Evolutionary conservation across 1,140 invertebrate species (phyloP), one percentile per base, ranked within the genome.

Genomic region (Drosophila mojavensis): DNA sequence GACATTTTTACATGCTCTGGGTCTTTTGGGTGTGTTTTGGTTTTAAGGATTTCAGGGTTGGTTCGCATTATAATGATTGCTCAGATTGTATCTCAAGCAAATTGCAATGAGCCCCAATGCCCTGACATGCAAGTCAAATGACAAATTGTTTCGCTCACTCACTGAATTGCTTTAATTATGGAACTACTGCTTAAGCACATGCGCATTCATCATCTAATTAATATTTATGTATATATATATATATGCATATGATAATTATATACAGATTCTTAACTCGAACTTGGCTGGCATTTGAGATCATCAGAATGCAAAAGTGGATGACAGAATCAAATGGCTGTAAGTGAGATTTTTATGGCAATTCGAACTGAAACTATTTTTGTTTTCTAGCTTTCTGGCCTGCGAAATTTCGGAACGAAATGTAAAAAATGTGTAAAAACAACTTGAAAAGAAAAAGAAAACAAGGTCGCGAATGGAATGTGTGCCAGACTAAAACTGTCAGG

Each of bases 141-240:
- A 36, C 2, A 59, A 48, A 48, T 39, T 28, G 41, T 56, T 50
- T 33, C 5, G 39, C 63, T 73, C 58, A 67, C 47, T 71, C 62
- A 53, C 36, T 26, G 47, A 75, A 71, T 80, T 64, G 58, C 60
- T 63, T 80, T 72, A 75, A 76, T 76, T 75, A 75, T 60, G 45
- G 45, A 41, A 50, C 13, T 65, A 39, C 66, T 41, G 28, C 13
- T 50, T 62, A 33, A 33, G 15, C 43, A 47, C 45, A 5, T 4
- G 13, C 39, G 13, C 60, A 28, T 11, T n/a, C 56, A 51, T 30
- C 36, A 30, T 30, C 45, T 66, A 62, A 81, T 78, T 81, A 81
- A 75, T 70, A 74, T 62, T 78, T 39, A 41, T 24, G 20, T 24
- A 24, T 24, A 3, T 24, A 24, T 24, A 24, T 24, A 3, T 24